Percentiles rank a stretch among this genome's conserved stretches.
Conservation (phyloP, 2,797 vertebrate species). For the Gobio occitaniae region DNA sequence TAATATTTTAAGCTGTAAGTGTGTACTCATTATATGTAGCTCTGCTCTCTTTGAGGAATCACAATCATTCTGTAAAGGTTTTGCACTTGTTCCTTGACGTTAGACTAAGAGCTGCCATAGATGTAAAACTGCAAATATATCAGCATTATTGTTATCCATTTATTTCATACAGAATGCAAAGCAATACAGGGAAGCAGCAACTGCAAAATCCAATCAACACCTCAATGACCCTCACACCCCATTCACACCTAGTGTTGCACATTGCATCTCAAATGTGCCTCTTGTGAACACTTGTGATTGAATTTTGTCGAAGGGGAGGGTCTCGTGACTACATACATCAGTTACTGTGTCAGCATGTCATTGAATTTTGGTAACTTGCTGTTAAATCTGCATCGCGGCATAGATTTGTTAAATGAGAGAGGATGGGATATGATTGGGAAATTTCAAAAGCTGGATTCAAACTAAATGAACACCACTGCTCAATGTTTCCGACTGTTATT, state of each 20-base stretch:
- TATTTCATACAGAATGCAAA: not conserved
- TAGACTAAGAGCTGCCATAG: not conserved
- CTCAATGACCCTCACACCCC: not conserved
- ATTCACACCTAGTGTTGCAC: not conserved
- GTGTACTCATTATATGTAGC: not conserved
- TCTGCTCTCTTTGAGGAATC: not conserved
- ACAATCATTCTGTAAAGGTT: not conserved
- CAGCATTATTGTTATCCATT: not conserved
- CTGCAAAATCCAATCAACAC: conserved; percentile 19
- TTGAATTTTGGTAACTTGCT: not conserved
- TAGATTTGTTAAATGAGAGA: not conserved
- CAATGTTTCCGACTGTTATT: not conserved
- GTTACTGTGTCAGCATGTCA: conserved; percentile 10
- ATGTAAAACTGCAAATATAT: not conserved
- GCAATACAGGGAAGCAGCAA: not conserved
- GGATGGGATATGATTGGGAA: not conserved
- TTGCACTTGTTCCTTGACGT: not conserved
- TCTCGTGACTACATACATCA: not conserved
- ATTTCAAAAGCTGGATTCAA: not conserved
- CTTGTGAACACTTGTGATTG: not conserved
- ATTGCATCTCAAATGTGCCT: not conserved
- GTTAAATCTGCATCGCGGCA: not conserved
- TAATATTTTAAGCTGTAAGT: not conserved
- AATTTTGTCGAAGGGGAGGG: not conserved
- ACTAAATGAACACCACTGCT: not conserved